Conservation (phyloP, 2,113 vertebrate genomes). For the Lota lota region DNA sequence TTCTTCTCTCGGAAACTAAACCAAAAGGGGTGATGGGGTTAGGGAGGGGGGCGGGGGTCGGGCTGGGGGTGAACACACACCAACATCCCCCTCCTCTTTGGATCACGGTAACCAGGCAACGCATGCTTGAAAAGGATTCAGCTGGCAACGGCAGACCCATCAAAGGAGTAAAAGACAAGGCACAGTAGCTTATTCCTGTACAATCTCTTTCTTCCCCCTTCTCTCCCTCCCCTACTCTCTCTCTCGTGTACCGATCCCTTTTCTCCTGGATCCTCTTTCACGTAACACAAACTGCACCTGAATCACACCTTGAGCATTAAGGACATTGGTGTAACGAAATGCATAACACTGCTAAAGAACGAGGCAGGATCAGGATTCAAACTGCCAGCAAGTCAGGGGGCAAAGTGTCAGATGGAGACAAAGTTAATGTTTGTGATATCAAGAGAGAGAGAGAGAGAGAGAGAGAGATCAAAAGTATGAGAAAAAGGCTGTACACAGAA, state of each 20-base stretch:
- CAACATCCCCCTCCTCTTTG: constrained; percentile 37
- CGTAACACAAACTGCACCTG: constrained; percentile 12
- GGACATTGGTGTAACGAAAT: not conserved
- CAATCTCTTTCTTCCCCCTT: not conserved
- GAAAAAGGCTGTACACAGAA: not conserved
- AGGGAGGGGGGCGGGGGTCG: too few species aligned
- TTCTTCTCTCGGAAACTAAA: too few species aligned
- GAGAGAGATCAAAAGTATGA: not conserved
- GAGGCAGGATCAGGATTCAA: too few species aligned
- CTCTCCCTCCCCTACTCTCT: constrained; percentile 1
- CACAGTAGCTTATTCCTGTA: constrained; percentile 5
- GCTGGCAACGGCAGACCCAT: constrained; percentile 49
- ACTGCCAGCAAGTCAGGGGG: too few species aligned
- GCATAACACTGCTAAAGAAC: not conserved
- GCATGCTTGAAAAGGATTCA: constrained; percentile 47
- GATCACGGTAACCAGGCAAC: constrained; percentile 67
- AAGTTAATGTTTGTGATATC: not conserved
- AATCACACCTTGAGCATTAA: not conserved
- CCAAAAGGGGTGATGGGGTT: too few species aligned
- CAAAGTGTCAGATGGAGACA: not conserved
- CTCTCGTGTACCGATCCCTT: constrained; percentile 12
- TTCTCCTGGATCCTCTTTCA: constrained; percentile 1
- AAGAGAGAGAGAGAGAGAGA: not conserved
- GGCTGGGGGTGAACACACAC: constrained; percentile 24
- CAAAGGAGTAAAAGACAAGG: constrained; percentile 50